Conservation (phyloP, 2,888 invertebrate genomes). For the Anarsia innoxiella region DNA sequence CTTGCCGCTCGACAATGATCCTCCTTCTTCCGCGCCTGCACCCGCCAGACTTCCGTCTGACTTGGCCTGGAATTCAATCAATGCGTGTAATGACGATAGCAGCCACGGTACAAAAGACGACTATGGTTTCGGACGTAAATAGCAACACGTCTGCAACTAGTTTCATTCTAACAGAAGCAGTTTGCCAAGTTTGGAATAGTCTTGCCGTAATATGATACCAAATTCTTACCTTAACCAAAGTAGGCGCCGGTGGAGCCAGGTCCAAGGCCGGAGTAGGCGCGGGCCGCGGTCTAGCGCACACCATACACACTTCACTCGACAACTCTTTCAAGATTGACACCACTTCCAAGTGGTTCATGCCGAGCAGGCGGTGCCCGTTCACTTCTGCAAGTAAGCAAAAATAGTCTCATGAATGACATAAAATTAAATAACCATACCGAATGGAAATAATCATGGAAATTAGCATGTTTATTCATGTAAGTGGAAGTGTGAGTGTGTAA, state of each 20-base stretch:
- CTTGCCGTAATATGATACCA: no score
- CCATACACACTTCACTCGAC: conserved; percentile 92
- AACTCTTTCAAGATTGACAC: conserved; percentile 94
- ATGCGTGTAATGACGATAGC: no score
- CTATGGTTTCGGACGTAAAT: no score
- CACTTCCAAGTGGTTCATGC: conserved; percentile 96
- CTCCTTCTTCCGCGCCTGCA: conserved; percentile 73
- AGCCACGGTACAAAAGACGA: no score
- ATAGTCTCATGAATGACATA: no score
- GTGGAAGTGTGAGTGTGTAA: no score
- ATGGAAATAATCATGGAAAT: no score
- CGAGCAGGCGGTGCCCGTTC: conserved; percentile 90
- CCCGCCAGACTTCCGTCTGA: conserved; percentile 90
- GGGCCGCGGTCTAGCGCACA: conserved; percentile 82
- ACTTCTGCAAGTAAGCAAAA: conserved; percentile 77
- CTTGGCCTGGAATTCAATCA: conserved; percentile 81
- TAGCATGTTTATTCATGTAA: no score
- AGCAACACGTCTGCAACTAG: no score
- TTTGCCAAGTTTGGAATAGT: no score
- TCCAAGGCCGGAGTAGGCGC: conserved; percentile 57
- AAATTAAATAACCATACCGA: no score
- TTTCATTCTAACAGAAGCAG: no score
- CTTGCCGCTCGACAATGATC: conserved; percentile 45
- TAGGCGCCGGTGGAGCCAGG: conserved; percentile 51
- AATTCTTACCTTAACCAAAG: conserved; percentile 62